Evolutionary conservation across 2,888 invertebrate species (phyloP).

Genomic region (Volucella zonaria): DNA sequence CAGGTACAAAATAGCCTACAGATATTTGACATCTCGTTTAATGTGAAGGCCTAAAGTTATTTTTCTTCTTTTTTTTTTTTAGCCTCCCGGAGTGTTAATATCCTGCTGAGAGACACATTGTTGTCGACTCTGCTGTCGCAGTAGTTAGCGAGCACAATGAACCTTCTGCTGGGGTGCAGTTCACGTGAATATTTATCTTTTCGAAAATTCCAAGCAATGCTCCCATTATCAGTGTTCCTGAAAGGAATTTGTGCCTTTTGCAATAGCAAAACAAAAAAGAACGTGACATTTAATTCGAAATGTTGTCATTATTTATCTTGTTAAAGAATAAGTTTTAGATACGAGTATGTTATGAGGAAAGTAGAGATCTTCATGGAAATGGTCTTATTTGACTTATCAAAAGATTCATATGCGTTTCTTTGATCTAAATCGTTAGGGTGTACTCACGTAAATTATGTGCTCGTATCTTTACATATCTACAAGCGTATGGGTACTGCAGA

Average conservation of each 20-base stretch:
- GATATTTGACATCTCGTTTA: slow-evolving; percentile 68
- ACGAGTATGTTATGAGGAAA: too few species aligned
- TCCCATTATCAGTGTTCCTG: slow-evolving; percentile 9
- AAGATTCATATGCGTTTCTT: background rate
- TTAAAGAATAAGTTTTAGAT: slow-evolving; percentile 1
- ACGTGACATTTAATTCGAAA: slow-evolving; percentile 18
- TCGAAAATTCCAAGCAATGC: slow-evolving; percentile 3
- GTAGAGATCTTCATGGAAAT: background rate
- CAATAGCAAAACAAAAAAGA: background rate
- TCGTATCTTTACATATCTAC: background rate
- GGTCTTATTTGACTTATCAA: background rate
- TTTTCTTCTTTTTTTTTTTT: slow-evolving; percentile 56
- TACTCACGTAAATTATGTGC: too few species aligned
- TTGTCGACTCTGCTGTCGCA: slow-evolving; percentile 38
- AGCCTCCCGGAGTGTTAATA: slow-evolving; percentile 65
- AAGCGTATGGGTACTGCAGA: background rate
- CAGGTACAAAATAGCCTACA: slow-evolving; percentile 62
- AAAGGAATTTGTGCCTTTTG: slow-evolving; percentile 6
- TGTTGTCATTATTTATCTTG: slow-evolving; percentile 2
- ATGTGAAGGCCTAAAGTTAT: slow-evolving; percentile 11
- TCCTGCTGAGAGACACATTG: slow-evolving; percentile 62
- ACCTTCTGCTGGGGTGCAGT: slow-evolving; percentile 32
- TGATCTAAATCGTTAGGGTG: background rate
- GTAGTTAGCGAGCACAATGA: slow-evolving; percentile 38
- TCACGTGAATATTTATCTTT: slow-evolving; percentile 45